Evolutionary conservation across 2,888 invertebrate genomes (phyloP).

Genomic region (Cephus sareptanus): DNA sequence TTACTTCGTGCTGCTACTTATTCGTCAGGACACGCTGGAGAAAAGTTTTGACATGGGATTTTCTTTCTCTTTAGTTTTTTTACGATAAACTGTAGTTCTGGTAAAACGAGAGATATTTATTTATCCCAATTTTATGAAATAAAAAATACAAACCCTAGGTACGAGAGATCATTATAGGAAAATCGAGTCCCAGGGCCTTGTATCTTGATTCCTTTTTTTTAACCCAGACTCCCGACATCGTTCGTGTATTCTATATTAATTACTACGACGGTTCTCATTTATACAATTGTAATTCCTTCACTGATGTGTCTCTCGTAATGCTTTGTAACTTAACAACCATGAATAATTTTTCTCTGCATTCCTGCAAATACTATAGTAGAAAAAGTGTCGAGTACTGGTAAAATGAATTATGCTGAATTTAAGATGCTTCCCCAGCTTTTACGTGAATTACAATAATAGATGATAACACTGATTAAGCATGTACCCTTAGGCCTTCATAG

Average conservation of each 20-base stretch:
- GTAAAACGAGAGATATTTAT: conserved; percentile 5
- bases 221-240: background rate
- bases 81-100: background rate
- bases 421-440: background rate
- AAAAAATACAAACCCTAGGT: background rate
- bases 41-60: background rate
- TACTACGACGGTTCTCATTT: background rate
- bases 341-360: background rate
- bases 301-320: background rate
- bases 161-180: background rate
- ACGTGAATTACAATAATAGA: background rate
- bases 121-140: background rate
- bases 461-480: background rate
- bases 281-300: background rate
- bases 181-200: background rate
- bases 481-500: background rate
- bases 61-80: background rate
- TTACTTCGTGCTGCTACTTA: conserved; percentile 1
- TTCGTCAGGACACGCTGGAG: background rate
- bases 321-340: background rate
- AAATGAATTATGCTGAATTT: background rate
- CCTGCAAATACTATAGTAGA: background rate
- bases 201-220: background rate
- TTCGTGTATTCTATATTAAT: background rate
- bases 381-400: background rate